Evolutionary conservation across 2,113 vertebrate species (phyloP).

Genomic region (Heloderma charlesbogerti): DNA sequence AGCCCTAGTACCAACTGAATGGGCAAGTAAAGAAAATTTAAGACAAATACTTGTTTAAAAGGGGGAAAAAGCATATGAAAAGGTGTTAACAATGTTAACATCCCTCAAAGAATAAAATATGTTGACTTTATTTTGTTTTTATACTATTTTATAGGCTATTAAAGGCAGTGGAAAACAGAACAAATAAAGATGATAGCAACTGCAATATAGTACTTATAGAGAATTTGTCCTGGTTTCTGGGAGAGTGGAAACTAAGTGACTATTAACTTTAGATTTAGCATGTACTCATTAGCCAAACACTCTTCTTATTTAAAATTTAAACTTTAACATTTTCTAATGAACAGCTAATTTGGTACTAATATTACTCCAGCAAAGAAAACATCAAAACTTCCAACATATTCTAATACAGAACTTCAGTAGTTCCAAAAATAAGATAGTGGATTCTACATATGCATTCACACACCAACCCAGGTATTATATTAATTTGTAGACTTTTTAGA

Average conservation of each 20-base stretch:
- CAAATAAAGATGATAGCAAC: background rate
- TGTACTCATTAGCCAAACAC: background rate
- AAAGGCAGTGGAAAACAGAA: background rate
- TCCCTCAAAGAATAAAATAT: background rate
- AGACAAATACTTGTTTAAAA: conserved; percentile 16
- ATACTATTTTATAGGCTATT: background rate
- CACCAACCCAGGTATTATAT: background rate
- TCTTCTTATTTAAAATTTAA: background rate
- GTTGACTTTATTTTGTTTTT: background rate
- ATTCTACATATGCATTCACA: background rate
- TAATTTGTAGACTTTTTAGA: background rate
- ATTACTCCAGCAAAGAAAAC: background rate
- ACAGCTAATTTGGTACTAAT: background rate
- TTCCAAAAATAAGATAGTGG: background rate
- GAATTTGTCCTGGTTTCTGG: background rate
- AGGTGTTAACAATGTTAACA: conserved; percentile 3
- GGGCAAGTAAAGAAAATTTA: conserved; percentile 4
- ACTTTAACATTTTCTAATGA: background rate
- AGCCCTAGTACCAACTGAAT: background rate
- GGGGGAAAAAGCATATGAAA: background rate
- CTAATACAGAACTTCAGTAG: background rate
- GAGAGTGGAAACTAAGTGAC: background rate
- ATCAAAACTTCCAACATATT: background rate
- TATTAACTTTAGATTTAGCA: background rate
- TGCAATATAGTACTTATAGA: background rate